Evolutionary conservation across 2,888 invertebrate genomes (phyloP).

Genomic region (Nomada fabriciana): DNA sequence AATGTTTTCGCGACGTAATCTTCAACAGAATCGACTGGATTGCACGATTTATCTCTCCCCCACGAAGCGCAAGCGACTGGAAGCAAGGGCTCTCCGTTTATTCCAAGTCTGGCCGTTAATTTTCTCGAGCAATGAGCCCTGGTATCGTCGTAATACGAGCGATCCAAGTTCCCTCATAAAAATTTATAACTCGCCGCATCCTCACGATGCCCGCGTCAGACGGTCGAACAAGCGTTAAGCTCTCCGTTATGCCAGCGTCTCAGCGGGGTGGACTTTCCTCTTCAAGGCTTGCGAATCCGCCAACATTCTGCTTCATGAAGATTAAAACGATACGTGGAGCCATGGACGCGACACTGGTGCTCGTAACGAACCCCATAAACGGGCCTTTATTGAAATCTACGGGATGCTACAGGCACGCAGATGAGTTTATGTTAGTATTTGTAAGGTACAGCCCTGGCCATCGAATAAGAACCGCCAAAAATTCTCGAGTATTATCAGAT

Average conservation of each 20-base stretch:
- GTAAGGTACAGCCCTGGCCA: not conserved
- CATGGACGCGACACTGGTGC: not conserved
- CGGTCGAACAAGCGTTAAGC: slow-evolving; percentile 32
- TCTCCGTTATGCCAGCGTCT: not conserved
- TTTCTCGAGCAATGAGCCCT: slow-evolving; percentile 36
- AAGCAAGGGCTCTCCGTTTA: slow-evolving; percentile 18
- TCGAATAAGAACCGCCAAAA: too few species aligned
- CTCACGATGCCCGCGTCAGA: slow-evolving; percentile 49
- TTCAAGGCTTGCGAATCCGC: slow-evolving; percentile 25
- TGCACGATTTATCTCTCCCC: not conserved
- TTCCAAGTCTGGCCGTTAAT: slow-evolving; percentile 38
- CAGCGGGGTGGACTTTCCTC: not conserved
- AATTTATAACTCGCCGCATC: slow-evolving; percentile 52
- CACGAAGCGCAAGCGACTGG: slow-evolving; percentile 14
- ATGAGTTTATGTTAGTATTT: not conserved
- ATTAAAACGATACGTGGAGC: slow-evolving; percentile 15
- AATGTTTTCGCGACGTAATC: not conserved
- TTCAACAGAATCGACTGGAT: slow-evolving; percentile 4
- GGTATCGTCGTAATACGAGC: slow-evolving; percentile 37
- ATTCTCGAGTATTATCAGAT: too few species aligned
- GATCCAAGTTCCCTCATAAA: slow-evolving; percentile 47
- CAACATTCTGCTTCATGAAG: not conserved
- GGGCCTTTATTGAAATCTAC: slow-evolving; percentile 24
- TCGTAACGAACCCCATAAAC: slow-evolving; percentile 7
- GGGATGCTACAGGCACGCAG: not conserved